Conservation (phyloP, 2,797 vertebrate genomes). For the Thripadectes ignobilis region DNA sequence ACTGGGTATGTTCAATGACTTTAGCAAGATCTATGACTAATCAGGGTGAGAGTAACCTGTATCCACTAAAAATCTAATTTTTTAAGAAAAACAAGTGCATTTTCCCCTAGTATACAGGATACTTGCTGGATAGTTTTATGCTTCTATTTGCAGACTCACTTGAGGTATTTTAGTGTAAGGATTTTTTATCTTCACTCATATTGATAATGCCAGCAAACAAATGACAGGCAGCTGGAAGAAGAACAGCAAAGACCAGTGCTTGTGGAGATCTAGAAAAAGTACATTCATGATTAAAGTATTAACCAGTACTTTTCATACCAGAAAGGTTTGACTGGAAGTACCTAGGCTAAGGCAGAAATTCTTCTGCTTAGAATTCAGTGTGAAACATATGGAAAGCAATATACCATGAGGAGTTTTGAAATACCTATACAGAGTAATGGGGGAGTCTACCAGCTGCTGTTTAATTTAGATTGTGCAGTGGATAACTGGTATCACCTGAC, state of each 20-base stretch:
- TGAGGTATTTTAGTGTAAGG: background rate
- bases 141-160: background rate
- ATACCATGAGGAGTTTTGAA: background rate
- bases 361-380: slow-evolving; percentile 1
- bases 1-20: background rate
- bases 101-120: background rate
- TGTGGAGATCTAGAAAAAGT: background rate
- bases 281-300: background rate
- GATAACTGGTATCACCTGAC: background rate
- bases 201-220: background rate
- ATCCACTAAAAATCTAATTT: background rate
- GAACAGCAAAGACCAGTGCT: background rate
- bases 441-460: background rate
- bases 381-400: slow-evolving; percentile 15
- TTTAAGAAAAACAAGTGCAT: background rate
- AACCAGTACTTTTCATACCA: background rate
- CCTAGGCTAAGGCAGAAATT: background rate
- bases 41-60: background rate
- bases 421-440: background rate
- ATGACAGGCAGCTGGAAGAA: background rate
- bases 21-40: background rate
- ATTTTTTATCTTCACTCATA: background rate
- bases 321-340: background rate
- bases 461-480: background rate
- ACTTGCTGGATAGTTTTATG: background rate